A percentile compares a stretch with the other conserved stretches of the same genome.
Evolutionary conservation across 2,888 invertebrate genomes (phyloP).

Genomic region (Acrobasis suavella): DNA sequence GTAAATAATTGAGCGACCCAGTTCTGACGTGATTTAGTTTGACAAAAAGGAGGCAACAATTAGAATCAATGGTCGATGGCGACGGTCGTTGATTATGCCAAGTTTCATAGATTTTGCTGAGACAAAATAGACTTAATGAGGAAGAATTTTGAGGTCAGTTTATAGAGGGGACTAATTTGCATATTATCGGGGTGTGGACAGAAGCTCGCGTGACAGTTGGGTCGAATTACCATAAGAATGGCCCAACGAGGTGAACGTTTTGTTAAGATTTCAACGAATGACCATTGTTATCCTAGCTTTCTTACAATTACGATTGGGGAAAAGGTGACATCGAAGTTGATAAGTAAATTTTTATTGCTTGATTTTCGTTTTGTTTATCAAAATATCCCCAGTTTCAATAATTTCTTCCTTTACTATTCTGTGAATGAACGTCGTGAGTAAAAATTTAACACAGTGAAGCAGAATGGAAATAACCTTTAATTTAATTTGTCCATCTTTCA

Average conservation of each 20-base stretch:
- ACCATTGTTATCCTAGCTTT: slow-evolving; percentile 58
- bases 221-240: slow-evolving; percentile 76
- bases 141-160: slow-evolving; percentile 73
- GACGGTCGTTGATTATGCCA: slow-evolving; percentile 32
- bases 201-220: slow-evolving; percentile 75
- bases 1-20: slow-evolving; percentile 17
- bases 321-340: slow-evolving; percentile 26
- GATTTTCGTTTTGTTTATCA: slow-evolving; percentile 1
- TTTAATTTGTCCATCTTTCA: too few relatives aligned
- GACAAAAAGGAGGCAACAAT: slow-evolving; percentile 17
- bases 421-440: neutral
- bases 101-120: slow-evolving; percentile 45
- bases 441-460: too few relatives aligned
- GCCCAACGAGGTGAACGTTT: slow-evolving; percentile 71
- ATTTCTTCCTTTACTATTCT: neutral
- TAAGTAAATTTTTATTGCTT: slow-evolving; percentile 17
- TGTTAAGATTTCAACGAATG: slow-evolving; percentile 64
- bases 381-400: neutral
- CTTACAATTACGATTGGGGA: slow-evolving; percentile 49
- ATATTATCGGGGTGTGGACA: slow-evolving; percentile 79
- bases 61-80: slow-evolving; percentile 26
- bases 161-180: slow-evolving; percentile 71
- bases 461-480: too few relatives aligned
- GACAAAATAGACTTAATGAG: slow-evolving; percentile 63
- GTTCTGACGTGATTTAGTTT: slow-evolving; percentile 11